Conservation (phyloP, 2,113 vertebrate genomes). For the Phodopus roborovskii region DNA sequence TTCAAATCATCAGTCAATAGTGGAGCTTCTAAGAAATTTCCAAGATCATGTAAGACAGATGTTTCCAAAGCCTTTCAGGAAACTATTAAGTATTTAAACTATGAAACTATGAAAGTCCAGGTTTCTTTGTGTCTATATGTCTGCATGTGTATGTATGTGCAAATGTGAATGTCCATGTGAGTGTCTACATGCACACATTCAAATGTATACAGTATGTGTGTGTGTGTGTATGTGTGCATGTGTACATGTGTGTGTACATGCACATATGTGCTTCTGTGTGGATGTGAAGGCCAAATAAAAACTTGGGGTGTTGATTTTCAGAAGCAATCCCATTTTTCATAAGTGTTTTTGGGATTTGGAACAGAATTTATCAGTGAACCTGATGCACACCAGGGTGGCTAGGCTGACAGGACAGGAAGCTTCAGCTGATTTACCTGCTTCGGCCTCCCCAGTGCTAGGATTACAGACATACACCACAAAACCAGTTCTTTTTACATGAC, state of each 20-base stretch:
- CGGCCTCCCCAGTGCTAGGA: no score
- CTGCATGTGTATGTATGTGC: no score
- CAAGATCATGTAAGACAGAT: background rate
- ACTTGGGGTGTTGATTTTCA: background rate
- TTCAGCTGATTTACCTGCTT: background rate
- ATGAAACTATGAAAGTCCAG: background rate
- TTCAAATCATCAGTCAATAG: constrained; percentile 20
- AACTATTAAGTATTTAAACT: background rate
- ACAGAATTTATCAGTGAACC: background rate
- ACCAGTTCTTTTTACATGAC: background rate
- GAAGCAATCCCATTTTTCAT: background rate
- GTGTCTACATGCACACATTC: background rate
- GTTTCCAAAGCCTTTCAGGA: background rate
- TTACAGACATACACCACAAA: background rate
- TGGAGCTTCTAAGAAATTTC: constrained; percentile 28
- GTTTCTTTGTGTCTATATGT: background rate
- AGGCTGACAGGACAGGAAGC: background rate
- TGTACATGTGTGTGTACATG: no score
- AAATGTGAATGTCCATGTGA: background rate
- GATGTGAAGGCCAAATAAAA: no score
- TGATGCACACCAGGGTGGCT: background rate
- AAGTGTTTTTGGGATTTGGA: background rate
- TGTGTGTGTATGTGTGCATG: background rate
- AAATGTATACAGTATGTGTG: background rate
- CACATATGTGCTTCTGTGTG: background rate